These are phyloP conservation scores for Anolis carolinensis DNA, from an alignment of 2,113 vertebrate genomes.

Conservation along the genomic window DNA sequence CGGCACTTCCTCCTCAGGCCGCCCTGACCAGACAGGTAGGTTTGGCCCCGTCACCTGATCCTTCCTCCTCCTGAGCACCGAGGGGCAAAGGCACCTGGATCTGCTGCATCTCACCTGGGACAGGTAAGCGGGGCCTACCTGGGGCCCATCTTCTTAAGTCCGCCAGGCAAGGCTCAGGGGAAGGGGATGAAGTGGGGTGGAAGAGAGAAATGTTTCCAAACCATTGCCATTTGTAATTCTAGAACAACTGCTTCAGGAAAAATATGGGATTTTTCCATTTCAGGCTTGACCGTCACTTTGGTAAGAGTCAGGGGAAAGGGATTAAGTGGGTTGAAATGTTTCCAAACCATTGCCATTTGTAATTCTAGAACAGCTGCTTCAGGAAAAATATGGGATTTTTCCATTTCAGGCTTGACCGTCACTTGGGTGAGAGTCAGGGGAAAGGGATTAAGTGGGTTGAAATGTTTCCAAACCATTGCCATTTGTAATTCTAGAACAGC, in stretches of 20 bases:
- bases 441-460: no score
- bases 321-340: no score
- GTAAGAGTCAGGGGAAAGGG: no score
- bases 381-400: no score
- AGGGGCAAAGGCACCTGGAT: background rate
- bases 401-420: no score
- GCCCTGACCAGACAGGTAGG: constrained; percentile 12
- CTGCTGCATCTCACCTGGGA: background rate
- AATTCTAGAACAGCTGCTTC: no score
- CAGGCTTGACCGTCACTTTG: no score
- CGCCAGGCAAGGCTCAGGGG: background rate
- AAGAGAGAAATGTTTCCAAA: no score
- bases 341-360: no score
- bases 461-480: no score
- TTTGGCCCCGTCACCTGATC: background rate
- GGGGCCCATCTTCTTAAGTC: background rate
- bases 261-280: background rate
- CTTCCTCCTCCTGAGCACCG: background rate
- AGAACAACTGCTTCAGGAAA: constrained; percentile 22
- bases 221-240: background rate
- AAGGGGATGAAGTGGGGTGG: background rate
- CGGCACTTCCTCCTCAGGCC: background rate
- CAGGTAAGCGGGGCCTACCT: constrained; percentile 34
- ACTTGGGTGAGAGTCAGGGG: no score
- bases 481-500: no score